phyloP scores from a whole-genome alignment of 2,113 vertebrate species.

The Rhineura floridana region DNA sequence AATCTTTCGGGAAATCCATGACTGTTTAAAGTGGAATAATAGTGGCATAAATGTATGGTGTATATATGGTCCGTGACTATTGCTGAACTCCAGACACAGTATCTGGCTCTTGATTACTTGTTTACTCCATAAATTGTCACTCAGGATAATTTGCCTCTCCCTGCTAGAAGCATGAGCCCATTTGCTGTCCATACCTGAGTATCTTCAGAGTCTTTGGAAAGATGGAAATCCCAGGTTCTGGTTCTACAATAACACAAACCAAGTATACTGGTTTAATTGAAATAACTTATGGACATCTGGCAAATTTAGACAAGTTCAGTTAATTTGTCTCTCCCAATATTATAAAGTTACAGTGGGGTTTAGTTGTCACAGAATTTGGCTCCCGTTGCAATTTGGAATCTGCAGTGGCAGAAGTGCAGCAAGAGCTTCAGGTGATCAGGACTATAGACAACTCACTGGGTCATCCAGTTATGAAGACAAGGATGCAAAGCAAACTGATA shows the following conservation, averaged over 20 bases:
- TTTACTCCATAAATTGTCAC: background rate
- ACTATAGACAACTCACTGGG: background rate
- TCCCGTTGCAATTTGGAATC: background rate
- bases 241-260: background rate
- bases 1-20: no score
- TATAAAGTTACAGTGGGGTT: background rate
- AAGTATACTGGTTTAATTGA: background rate
- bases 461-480: background rate
- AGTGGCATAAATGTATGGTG: no score
- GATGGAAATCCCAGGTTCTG: background rate
- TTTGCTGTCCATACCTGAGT: background rate
- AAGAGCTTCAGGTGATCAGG: background rate
- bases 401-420: background rate
- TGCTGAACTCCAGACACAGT: background rate
- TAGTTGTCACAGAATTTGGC: background rate
- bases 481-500: no score
- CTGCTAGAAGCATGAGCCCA: background rate
- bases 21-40: no score
- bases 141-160: background rate
- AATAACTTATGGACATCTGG: background rate
- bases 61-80: no score
- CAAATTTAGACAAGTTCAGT: background rate
- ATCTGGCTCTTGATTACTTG: background rate
- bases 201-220: background rate
- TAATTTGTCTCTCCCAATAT: background rate